Base-by-base conservation (phyloP, 1,140 invertebrate species). In the Drosophila nebulosa region DNA sequence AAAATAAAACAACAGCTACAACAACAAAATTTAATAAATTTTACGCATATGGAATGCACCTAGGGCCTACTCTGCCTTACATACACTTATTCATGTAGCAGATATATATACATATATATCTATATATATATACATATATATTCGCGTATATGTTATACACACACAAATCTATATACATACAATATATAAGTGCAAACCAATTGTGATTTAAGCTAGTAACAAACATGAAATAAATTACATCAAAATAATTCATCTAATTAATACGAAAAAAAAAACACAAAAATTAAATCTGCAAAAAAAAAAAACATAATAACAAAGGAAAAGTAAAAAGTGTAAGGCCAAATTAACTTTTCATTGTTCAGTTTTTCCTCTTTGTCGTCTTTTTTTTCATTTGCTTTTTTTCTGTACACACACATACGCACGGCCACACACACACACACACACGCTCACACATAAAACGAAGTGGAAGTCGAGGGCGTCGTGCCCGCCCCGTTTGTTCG, bases 21-120 rank as follows among this genome's bases (percentile, higher is more conserved):
- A 39, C 59, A 32, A 56, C 14, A 3, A 46, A 30, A 63, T 32
- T 27, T 32, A 64, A 52, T 39, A 62, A 53, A 51, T 63, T 75
- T 74, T 78, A 74, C 77, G 77, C 80, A 85, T 86, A 86, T 86
- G 78, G 78, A 88, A 80, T 85, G 80, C 69, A 75, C 53, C 61
- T 71, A 72, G 42, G 60, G 32, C 30, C 56, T 60, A 46, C 61
- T 61, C 63, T 30, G 39, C 27, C 42, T 50, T 57, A 69, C 36
- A 63, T 78, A 76, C 62, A 76, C 51, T 64, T 58, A 59, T 67
- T 65, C 50, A 60, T 42, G 65, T 57, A 67, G 42, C 58, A 63
- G 30, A 76, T 27, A 78, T 56, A 36, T 59, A 73, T 30, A 30
- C 9, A 27, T 1, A n/a, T n/a, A n/a, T n/a, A n/a, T n/a, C n/a